Conservation (phyloP, 2,797 vertebrate genomes). For the Oreochromis mossambicus region DNA sequence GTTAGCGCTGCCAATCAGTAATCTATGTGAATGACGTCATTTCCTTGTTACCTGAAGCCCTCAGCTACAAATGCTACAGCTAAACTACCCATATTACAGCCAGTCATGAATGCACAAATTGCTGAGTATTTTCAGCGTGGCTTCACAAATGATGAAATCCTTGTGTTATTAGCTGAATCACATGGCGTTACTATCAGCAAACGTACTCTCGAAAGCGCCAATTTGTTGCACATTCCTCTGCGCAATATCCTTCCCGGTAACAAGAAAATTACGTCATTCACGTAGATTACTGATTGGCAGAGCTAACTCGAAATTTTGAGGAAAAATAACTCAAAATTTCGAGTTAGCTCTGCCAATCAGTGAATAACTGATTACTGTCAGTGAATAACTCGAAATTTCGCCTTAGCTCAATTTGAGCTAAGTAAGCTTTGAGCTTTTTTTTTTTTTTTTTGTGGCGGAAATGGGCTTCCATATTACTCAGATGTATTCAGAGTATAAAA, state of each 20-base stretch:
- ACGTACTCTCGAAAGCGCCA: rapidly evolving
- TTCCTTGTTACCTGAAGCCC: not conserved
- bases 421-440: too few species aligned
- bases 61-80: not conserved
- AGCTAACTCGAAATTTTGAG: not conserved
- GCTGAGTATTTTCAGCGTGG: not conserved
- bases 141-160: not conserved
- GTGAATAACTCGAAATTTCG: not conserved
- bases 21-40: rapidly evolving
- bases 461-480: not conserved
- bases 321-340: not conserved
- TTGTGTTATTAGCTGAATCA: not conserved
- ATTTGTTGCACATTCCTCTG: not conserved
- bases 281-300: not conserved
- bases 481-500: not conserved
- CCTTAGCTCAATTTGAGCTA: rapidly evolving
- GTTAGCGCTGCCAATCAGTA: not conserved
- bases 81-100: not conserved
- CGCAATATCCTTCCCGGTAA: not conserved
- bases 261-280: not conserved
- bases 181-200: not conserved
- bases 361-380: too few species aligned
- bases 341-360: rapidly evolving
- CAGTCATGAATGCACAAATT: not conserved
- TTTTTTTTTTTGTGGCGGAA: not conserved